Evolutionary conservation across 2,797 vertebrate species (phyloP), one percentile per base, ranked within the genome.

Genomic region (Ptychadena robeensis): DNA sequence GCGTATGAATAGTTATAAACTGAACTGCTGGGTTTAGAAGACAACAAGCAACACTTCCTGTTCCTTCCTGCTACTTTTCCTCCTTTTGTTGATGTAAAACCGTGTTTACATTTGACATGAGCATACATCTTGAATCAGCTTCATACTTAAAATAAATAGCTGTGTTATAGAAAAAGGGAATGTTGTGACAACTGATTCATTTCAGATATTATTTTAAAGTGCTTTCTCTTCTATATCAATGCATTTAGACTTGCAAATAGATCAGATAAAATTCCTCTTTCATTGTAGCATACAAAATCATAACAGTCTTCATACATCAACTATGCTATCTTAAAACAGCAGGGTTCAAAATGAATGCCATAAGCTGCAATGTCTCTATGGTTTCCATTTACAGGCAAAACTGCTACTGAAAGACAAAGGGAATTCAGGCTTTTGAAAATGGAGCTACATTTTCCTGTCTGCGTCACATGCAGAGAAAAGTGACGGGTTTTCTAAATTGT

Each of bases 311-410:
- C 76, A 79, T 68, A 68, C 76, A 79, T 79, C 76, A 79, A 57
- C 30, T 37, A n/a, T 69, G 65, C 65, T 79, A 79, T 79, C 76
- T 68, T 57, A 79, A 59, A 68, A 57, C 76, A 79, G 76, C 76
- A 69, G 76, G 76, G 65, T 79, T 69, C 76, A 79, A 79, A 79
- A 79, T 79, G 53, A 79, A 79, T 79, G 65, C 48, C 40, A 78
- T 53, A 68, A 65, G 31, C 64, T 22, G 65, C 44, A 79, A 25
- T 67, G 64, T 68, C 48, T 78, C 63, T 15, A 37, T 59, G 6
- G 65, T 44, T 68, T 57, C 40, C 40, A 57, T 57, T 78, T 59
- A 69, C 76, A 57, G 67, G 9, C 44, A 68, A 68, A 65, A 68
- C 66, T 22, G 40, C 64, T 48, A 27, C 63, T 25, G 48, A 77